phyloP scores from a whole-genome alignment of 2,113 vertebrate species.

The Microcebus lehilahytsara region DNA sequence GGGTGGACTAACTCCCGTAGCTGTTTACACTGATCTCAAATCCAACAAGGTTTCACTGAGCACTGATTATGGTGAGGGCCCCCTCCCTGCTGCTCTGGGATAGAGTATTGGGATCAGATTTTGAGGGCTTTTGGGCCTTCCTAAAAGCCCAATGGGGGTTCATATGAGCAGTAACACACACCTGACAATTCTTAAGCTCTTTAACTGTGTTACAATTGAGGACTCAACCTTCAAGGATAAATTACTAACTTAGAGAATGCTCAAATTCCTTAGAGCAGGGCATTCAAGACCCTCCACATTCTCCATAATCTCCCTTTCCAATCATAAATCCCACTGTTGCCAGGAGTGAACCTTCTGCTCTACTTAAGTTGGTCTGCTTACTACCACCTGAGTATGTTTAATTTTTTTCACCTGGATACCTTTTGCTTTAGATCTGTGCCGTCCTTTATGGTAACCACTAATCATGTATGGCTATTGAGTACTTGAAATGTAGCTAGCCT shows the following conservation, averaged over 20 bases:
- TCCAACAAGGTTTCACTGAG: neutral
- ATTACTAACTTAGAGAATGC: neutral
- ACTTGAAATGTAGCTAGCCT: neutral
- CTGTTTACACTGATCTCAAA: neutral
- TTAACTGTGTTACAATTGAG: neutral
- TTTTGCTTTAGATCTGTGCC: neutral
- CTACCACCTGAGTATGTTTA: neutral
- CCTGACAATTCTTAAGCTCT: neutral
- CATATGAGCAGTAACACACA: neutral
- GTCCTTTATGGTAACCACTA: neutral
- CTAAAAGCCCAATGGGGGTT: neutral
- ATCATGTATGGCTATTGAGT: neutral
- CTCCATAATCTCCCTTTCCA: neutral
- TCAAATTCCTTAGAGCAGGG: neutral
- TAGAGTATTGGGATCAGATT: neutral
- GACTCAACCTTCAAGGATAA: neutral
- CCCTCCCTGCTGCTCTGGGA: neutral
- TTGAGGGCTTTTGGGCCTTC: neutral
- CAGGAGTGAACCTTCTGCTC: neutral
- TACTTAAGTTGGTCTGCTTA: neutral
- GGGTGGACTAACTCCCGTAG: neutral
- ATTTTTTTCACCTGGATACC: neutral
- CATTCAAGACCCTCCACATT: neutral
- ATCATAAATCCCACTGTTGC: neutral
- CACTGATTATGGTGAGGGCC: neutral